These are phyloP conservation scores for Sycobia sp. DNA, from an alignment of 1,140 invertebrate species.

Conservation along the genomic window DNA sequence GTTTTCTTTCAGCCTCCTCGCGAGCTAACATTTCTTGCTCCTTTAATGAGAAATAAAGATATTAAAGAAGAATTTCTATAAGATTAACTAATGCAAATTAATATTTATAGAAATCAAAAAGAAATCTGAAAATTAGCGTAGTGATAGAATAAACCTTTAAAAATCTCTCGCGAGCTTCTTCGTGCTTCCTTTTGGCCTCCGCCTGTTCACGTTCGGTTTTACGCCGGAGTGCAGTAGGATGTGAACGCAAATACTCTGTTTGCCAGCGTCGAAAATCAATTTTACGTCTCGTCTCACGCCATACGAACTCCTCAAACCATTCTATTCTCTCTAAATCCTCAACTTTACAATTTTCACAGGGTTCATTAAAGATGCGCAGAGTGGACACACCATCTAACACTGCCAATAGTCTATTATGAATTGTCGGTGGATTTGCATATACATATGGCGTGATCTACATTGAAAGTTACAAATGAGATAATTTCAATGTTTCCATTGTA, in stretches of 20 bases:
- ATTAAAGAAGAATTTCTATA: neutral
- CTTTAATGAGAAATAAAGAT: neutral
- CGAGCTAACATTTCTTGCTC: constrained; percentile 44
- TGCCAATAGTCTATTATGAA: neutral
- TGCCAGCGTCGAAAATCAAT: constrained; percentile 47
- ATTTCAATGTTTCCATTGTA: no score
- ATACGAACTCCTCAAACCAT: constrained; percentile 50
- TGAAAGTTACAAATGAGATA: no score
- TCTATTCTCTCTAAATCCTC: constrained; percentile 41
- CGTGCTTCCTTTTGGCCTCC: constrained; percentile 38
- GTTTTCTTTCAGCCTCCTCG: constrained; percentile 39
- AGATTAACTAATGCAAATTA: neutral
- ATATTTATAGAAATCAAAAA: neutral
- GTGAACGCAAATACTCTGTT: constrained; percentile 40
- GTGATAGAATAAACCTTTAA: constrained; percentile 22
- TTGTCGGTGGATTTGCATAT: neutral
- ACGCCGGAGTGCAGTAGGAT: constrained; percentile 37
- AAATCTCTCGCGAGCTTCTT: constrained; percentile 41
- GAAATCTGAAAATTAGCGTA: neutral
- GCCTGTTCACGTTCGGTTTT: constrained; percentile 39
- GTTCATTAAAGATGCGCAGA: constrained; percentile 41
- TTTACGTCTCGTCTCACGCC: constrained; percentile 47
- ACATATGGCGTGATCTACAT: constrained; percentile 9
- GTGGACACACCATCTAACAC: constrained; percentile 20
- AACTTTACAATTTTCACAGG: neutral